These are phyloP conservation scores for Pimpla rufipes DNA, from an alignment of 2,888 invertebrate genomes.

Conservation along the genomic window DNA sequence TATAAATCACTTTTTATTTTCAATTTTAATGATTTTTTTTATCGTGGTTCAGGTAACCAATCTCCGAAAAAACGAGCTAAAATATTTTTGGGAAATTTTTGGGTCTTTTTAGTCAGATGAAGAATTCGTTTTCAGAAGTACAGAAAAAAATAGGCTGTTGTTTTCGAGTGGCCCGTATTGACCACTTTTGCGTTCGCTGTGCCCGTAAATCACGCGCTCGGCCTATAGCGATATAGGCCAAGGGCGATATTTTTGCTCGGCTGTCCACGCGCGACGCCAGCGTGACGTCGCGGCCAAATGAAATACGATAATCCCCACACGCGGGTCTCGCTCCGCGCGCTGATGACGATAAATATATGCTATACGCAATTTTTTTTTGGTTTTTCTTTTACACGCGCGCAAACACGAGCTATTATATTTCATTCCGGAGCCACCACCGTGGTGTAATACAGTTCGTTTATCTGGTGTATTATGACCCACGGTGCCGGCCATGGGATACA, in stretches of 20 bases:
- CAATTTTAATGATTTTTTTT: no score
- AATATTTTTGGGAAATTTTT: no score
- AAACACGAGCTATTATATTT: constrained; percentile 51
- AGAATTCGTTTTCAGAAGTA: no score
- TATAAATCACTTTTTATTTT: no score
- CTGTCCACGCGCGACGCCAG: constrained; percentile 44
- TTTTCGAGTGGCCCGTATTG: no score
- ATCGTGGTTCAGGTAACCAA: no score
- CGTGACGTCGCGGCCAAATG: constrained; percentile 55
- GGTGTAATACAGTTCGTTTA: constrained; percentile 14
- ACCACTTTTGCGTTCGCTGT: no score
- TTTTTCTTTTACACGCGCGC: constrained; percentile 28
- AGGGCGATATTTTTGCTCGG: constrained; percentile 29
- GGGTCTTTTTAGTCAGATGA: no score
- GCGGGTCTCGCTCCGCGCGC: constrained; percentile 12
- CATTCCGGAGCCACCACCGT: constrained; percentile 15
- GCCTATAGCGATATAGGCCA: background rate
- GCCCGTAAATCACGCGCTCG: constrained; percentile 46
- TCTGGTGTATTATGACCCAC: constrained; percentile 21
- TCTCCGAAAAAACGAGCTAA: no score
- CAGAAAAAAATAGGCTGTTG: no score
- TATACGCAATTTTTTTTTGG: no score
- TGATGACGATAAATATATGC: constrained; percentile 58
- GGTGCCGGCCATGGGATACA: background rate
- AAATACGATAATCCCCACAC: constrained; percentile 60